Base-by-base conservation (phyloP, 2,888 invertebrate genomes). In the Diogma glabrata region DNA sequence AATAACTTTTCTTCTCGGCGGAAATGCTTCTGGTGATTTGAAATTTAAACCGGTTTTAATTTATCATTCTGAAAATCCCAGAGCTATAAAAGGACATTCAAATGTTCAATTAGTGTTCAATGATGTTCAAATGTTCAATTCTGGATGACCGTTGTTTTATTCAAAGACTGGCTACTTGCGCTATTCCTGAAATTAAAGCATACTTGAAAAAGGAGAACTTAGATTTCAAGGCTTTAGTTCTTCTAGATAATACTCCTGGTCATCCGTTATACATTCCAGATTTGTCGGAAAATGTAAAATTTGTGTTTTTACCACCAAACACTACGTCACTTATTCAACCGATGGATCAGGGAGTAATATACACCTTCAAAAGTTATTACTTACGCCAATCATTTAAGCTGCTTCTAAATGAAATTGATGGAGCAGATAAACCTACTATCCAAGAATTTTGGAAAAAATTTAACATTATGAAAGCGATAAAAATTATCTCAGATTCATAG, bases 61-160 rank as follows among this genome's bases (percentile, higher is more conserved):
- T 45, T 22, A 45, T 45, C 20, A 19, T n/a, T 45, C 43, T 23
- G 23, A 45, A 45, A 45, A 45, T 40, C 43, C 43, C 3, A 38
- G 19, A 38, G 43, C 43, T n/a, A 22, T 45, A 7, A 64, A 63
- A 57, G 57, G 59, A 47, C 51, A 55, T 45, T 55, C 54, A 46
- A 65, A 65, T 53, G 52, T 55, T 33, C 49, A 55, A 48, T 65
- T 40, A 61, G 61, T 52, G 61, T 62, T 5, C 53, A 58, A 36
- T 64, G 60, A 59, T 54, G 55, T 50, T 56, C 58, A 22, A 62
- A 64, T 54, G 57, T 56, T 47, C 65, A 62, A 55, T 59, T 61
- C 49, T 60, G 59, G 58, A 57, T 64, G 58, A 63, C 61, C 38
- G 43, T 50, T n/a, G 14, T 22, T 45, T 22, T 45, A 7, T 45